These are phyloP conservation scores for Benthochromis sp. DNA, from an alignment of 2,113 vertebrate species.

Conservation along the genomic window DNA sequence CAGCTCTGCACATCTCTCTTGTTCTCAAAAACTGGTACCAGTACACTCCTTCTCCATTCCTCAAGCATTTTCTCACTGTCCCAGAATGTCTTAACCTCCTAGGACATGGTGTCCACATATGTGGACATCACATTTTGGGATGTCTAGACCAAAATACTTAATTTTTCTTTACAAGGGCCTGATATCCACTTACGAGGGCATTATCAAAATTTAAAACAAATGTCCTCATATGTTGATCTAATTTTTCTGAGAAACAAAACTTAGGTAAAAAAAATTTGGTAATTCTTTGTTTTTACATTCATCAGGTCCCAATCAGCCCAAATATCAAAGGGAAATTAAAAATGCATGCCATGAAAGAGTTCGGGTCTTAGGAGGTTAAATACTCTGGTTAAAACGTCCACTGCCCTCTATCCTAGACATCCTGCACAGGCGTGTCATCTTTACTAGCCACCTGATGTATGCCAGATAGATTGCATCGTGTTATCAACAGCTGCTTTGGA, in stretches of 20 bases:
- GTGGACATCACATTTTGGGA: background rate
- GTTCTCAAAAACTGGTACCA: background rate
- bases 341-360: background rate
- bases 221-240: background rate
- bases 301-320: background rate
- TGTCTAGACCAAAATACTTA: background rate
- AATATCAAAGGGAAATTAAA: accelerated
- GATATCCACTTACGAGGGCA: accelerated
- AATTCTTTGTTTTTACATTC: background rate
- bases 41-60: background rate
- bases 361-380: background rate
- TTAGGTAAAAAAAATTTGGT: background rate
- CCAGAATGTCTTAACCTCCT: background rate
- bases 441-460: background rate
- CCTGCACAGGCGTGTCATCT: background rate
- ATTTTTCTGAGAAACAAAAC: background rate
- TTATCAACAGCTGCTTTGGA: background rate
- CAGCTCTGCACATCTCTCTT: background rate
- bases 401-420: background rate
- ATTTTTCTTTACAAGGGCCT: background rate
- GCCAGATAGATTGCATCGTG: background rate
- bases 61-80: background rate
- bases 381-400: background rate
- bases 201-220: background rate
- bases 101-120: background rate